Evolutionary conservation across 2,888 invertebrate genomes (phyloP).

Genomic region (Torymus aiolomorphi): DNA sequence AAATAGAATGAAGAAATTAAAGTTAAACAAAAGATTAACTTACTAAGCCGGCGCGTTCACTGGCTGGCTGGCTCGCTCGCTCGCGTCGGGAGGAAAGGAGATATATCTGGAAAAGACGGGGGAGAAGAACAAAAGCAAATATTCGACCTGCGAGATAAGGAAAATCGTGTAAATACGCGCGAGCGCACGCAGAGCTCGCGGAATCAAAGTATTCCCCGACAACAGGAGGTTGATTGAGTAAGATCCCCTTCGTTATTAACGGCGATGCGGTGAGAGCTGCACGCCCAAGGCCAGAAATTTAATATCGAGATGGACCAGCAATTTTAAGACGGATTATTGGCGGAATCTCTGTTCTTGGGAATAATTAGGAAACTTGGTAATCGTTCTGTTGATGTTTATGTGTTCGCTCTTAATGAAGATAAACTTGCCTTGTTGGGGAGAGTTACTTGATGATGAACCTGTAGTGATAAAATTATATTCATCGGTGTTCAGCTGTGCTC

Average conservation of each 20-base stretch:
- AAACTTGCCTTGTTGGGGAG: no score
- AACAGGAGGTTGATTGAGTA: neutral
- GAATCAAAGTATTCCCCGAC: constrained; percentile 37
- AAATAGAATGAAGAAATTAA: constrained; percentile 50
- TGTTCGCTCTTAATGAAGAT: no score
- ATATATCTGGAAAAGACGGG: constrained; percentile 8
- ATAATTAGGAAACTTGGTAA: no score
- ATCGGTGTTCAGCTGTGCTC: no score
- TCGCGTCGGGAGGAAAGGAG: constrained; percentile 25
- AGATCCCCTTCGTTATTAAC: constrained; percentile 36
- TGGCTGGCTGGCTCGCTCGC: no score
- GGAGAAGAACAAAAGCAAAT: constrained; percentile 43
- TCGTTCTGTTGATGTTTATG: no score
- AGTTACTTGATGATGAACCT: no score
- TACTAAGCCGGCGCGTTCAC: constrained; percentile 4
- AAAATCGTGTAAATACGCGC: constrained; percentile 29
- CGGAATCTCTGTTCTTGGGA: no score
- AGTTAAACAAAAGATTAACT: constrained; percentile 48
- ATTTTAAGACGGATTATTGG: neutral
- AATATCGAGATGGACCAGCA: neutral
- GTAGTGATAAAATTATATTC: no score
- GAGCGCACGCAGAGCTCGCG: constrained; percentile 4
- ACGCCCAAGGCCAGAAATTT: neutral
- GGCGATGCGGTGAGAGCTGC: constrained; percentile 8
- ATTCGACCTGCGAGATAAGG: constrained; percentile 31